Base-by-base conservation (phyloP, 2,888 invertebrate species). In the Drosophila affinis region DNA sequence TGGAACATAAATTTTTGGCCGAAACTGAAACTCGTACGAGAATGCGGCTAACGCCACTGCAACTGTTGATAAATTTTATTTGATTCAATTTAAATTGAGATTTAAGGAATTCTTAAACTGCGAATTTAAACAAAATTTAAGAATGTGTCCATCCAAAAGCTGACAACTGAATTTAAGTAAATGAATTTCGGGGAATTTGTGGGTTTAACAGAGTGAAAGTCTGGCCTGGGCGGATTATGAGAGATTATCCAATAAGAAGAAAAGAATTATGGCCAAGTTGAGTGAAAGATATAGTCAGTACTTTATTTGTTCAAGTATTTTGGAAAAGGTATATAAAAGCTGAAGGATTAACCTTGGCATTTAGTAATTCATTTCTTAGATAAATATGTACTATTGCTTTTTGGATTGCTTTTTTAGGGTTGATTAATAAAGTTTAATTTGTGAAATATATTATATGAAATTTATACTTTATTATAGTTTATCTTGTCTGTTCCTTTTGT, bases 1-100 rank as follows among this genome's bases (percentile, higher is more conserved):
- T 34, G 49, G 55, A 56, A 46, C 67, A 67, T 67, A 67, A 67
- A 67, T 67, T 56, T 14, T 27, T 51, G 24, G 24, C 12, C 44
- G 34, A 49, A 67, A 45, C 67, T 67, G 55, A 68, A 67, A 67
- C 68, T 55, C 56, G 21, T 6, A 51, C 49, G 18, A 54, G 48
- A 67, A 39, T 39, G 39, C 39, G 39, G 39, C 39, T 14, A 39
- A 14, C 39, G n/a, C 39, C 39, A n/a, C 14, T 39, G n/a, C 39
- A 14, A n/a, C 14, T 39, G 39, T n/a, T 39, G 39, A 39, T 39
- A 39, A 14, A 39, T 39, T 39, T 39, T n/a, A 39, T 39, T 39
- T 39, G n/a, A 39, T 39, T 39, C n/a, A n/a, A 39, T n/a, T 39
- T n/a, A 39, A 39, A 39, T 39, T 39, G 39, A 39, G 39, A 39